Base-by-base conservation (phyloP, 2,113 vertebrate species). In the zebrafish (Danio rerio) region DNA sequence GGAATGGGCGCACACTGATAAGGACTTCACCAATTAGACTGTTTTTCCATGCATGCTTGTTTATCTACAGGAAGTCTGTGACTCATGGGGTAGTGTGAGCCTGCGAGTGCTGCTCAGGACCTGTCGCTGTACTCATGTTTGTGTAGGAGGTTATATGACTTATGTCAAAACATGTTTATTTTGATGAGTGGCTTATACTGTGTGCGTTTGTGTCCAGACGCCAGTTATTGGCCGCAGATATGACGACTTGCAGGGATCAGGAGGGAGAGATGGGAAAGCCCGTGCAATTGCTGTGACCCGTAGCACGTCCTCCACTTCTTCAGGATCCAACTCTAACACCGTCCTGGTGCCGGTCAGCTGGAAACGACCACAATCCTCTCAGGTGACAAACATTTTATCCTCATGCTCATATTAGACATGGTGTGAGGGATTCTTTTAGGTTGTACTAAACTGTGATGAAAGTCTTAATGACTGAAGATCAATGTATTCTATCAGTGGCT, bases 301-400 rank as follows among this genome's bases (percentile, higher is more conserved):
- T 43, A 99, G 98, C 80, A 95, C 96, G 0, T 99, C 98, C 13
- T 99, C 98, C 81, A 98, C 97, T 12, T 99, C 98, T 0, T 99
- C 98, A 0, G 96, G 97, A 47, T 99, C 98, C 71, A 99, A 98
- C 89, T 99, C 98, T 83, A 99, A 98, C 89, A 98, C 96, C 50
- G 97, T 99, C 83, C 94, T 99, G 79, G 98, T 99, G 84, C 98
- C 97, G 21, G 97, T 99, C 83, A 98, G 98, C 94, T 99, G 98
- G 98, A 99, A 96, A 87, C 94, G 97, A 69, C 98, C 98, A 2
- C 98, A 99, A 71, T 97, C 93, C 21, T 99, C 98, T 84, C 98
- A 99, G 96, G 98, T 99, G 91, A 73, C 40, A 12, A n/a, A 13
- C 52, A 59, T 45, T 20, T 74, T 0, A 10, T n/a, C 5, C 66